phyloP scores from a whole-genome alignment of 2,113 vertebrate species.

The Gulo gulo region DNA sequence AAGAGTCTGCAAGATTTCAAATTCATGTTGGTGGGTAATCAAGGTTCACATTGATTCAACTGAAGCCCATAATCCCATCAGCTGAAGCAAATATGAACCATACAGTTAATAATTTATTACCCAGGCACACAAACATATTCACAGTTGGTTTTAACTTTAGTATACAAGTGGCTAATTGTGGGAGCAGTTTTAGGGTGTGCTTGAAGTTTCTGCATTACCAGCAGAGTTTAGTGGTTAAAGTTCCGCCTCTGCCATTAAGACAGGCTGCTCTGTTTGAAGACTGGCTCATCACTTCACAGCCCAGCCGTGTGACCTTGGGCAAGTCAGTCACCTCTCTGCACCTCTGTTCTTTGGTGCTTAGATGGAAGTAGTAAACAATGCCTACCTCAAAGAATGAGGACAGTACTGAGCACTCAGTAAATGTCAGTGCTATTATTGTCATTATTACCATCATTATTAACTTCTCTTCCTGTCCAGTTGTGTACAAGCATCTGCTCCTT shows the following conservation, averaged over 20 bases:
- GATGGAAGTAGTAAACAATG: background rate
- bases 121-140: conserved; percentile 11
- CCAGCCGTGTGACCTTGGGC: background rate
- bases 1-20: conserved; percentile 18
- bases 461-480: background rate
- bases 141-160: conserved; percentile 22
- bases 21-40: conserved; percentile 32
- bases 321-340: background rate
- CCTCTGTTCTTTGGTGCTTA: background rate
- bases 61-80: conserved; percentile 35
- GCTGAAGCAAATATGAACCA: conserved; percentile 22
- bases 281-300: background rate
- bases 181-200: background rate
- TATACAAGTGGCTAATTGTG: background rate
- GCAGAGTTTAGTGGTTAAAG: background rate
- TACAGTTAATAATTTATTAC: conserved; percentile 45
- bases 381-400: background rate
- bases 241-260: background rate
- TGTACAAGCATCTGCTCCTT: background rate
- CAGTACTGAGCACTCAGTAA: background rate
- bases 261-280: background rate
- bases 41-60: background rate
- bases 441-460: background rate
- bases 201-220: background rate
- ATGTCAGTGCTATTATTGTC: background rate